Evolutionary conservation across 2,797 vertebrate genomes (phyloP), one percentile per base, ranked within the genome.

Genomic region (Perodicticus potto): DNA sequence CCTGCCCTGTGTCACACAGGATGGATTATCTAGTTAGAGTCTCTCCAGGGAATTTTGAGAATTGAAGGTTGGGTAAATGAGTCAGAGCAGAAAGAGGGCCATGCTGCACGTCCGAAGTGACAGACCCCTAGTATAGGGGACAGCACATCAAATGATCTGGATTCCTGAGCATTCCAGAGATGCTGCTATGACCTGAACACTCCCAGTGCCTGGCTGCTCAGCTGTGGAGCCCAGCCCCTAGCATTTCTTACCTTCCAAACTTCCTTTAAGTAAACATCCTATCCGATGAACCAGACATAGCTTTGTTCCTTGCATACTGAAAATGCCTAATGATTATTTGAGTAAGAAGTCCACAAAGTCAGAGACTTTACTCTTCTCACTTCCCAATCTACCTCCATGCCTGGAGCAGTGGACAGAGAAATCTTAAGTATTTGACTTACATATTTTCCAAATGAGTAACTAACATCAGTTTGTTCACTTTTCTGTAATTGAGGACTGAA

Each of bases 191-290:
- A 1, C 12, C 49, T 57, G n/a, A 19, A n/a, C 13, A 55, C 49
- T 32, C 43, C 14, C 22, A 22, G 43, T 25, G n/a, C 14, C 37
- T 61, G 13, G 13, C 13, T 73, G 5, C 43, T 16, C 11, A 49
- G 10, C 20, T 65, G 2, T 17, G 10, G 1, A 32, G 2, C 4
- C 20, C 7, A 1, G 8, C 57, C 76, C 14, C 1, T 12, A 17
- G 14, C 19, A 14, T 74, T 61, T 76, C 73, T 43, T 40, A 27
- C 34, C 32, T 89, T 63, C 13, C 7, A 16, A 1, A 1, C 65
- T 85, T 74, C 34, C 37, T 80, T 59, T 74, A 77, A 82, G 40
- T 61, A 32, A 73, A 63, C 40, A 7, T 69, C 32, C 32, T 53
- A 37, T 55, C 37, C 55, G 23, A 13, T 72, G 53, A 87, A 4